Percentiles rank a stretch among this genome's conserved stretches.
Conservation (phyloP, 1,140 invertebrate species). For the Drosophila pseudoananassae region DNA sequence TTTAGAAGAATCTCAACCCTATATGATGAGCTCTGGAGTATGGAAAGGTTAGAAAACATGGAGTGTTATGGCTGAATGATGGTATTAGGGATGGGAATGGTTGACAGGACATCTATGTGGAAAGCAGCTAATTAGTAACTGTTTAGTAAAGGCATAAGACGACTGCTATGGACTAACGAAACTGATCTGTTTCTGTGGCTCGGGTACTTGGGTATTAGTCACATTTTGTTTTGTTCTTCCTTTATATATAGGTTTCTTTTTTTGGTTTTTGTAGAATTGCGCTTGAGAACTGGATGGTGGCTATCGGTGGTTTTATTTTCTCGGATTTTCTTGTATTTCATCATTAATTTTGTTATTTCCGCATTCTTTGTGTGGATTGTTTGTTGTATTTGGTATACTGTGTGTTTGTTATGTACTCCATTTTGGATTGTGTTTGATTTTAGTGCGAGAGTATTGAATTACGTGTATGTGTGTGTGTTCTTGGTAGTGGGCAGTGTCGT, state of each 20-base stretch:
- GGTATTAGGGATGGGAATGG: not conserved
- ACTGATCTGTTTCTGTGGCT: constrained; percentile 39
- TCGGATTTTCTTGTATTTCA: constrained; percentile 41
- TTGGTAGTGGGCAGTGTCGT: constrained; percentile 14
- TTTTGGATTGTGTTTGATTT: constrained; percentile 15
- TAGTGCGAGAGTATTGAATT: constrained; percentile 5
- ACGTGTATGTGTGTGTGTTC: constrained; percentile 5
- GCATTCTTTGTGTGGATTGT: constrained; percentile 31
- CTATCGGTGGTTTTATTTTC: constrained; percentile 31
- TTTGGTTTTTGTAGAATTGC: constrained; percentile 27
- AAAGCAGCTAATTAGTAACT: constrained; percentile 46
- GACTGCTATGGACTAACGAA: constrained; percentile 47
- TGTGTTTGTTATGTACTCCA: not conserved
- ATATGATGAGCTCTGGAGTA: not conserved
- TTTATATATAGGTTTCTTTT: not conserved
- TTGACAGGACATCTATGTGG: constrained; percentile 15
- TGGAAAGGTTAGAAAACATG: not conserved
- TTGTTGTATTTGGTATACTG: constrained; percentile 2
- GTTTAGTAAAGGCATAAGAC: constrained; percentile 27
- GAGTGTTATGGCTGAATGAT: constrained; percentile 4
- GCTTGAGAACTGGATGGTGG: constrained; percentile 24
- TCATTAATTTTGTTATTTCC: constrained; percentile 53
- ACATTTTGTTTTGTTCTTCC: constrained; percentile 5
- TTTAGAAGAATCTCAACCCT: not conserved
- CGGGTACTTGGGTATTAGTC: constrained; percentile 31